phyloP scores from a whole-genome alignment of 2,113 vertebrate species.

The Prunella fulvescens region DNA sequence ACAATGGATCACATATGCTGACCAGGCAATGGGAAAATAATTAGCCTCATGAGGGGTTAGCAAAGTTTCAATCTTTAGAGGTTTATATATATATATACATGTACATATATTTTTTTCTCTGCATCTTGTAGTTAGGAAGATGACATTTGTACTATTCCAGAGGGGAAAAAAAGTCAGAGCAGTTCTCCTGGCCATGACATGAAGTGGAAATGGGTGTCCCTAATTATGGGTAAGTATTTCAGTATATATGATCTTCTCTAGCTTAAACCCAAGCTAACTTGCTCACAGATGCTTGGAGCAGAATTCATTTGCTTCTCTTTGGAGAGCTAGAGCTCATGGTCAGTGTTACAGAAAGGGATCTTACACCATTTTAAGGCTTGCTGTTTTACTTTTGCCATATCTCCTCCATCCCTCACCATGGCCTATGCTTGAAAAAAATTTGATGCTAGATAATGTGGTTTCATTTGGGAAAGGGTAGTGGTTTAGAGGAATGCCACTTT shows the following conservation, averaged over 20 bases:
- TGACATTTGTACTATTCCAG: background rate
- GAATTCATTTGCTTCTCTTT: background rate
- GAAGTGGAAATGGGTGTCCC: background rate
- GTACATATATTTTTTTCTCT: background rate
- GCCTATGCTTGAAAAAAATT: background rate
- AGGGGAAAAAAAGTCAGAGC: background rate
- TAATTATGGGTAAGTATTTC: background rate
- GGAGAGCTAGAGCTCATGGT: background rate
- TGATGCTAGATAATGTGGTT: background rate
- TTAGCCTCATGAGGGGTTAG: background rate
- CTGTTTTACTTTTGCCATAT: background rate
- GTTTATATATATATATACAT: background rate
- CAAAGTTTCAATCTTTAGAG: background rate
- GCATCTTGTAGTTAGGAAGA: background rate
- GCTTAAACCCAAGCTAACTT: background rate
- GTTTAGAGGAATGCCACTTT: background rate
- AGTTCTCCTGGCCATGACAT: background rate
- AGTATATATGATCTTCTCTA: background rate
- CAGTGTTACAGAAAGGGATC: background rate
- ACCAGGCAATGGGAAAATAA: background rate
- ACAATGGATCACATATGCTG: fast-evolving
- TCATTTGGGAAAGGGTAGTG: background rate
- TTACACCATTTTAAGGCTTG: background rate
- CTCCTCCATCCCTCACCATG: background rate
- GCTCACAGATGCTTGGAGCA: background rate